Base-by-base conservation (phyloP, 2,113 vertebrate species). In the Tringa solitaria region DNA sequence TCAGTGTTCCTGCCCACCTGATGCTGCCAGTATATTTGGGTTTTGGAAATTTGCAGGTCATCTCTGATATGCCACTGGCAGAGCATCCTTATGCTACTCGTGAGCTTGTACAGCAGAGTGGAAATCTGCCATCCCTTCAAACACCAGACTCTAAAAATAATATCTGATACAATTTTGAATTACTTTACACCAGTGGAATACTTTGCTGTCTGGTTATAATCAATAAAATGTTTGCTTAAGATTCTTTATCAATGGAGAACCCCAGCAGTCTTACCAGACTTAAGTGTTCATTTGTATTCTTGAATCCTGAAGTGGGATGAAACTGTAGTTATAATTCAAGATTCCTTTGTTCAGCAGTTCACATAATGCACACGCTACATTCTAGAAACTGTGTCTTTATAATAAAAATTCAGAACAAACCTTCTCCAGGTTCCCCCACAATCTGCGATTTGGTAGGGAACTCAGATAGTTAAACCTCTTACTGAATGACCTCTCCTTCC, bases 21-120 rank as follows among this genome's bases (percentile, higher is more conserved):
- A 70, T 56, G 67, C 76, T 91, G 91, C 72, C 64, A 84, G 89
- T 27, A 93, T 74, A 68, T 81, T 91, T 89, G 87, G 77, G 87
- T 72, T 87, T 54, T 27, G 35, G 79, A 79, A 76, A 73, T 76
- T 4, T 73, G 61, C 60, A 87, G 65, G 39, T 87, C 56, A 70
- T 81, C 64, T 68, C 4, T 37, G 69, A n/a, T 67, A 17, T 14
- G 19, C 17, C 68, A 45, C 72, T 92, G 69, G 76, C 84, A 94
- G 84, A 92, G 73, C 28, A 57, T 67, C 87, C 64, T 41, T 11
- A 28, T 59, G 82, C 59, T 75, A 6, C 13, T 13, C 57, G 50
- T 10, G 79, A 67, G 70, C 48, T 56, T 37, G 54, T 57, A n/a
- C 18, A 54, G 83, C 68, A 51, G 5, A 12, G 64, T n/a, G 69